A percentile compares a stretch with the other conserved stretches of the same genome.
Conservation (phyloP, 2,797 vertebrate species). For the Cyprinodon diabolis region DNA sequence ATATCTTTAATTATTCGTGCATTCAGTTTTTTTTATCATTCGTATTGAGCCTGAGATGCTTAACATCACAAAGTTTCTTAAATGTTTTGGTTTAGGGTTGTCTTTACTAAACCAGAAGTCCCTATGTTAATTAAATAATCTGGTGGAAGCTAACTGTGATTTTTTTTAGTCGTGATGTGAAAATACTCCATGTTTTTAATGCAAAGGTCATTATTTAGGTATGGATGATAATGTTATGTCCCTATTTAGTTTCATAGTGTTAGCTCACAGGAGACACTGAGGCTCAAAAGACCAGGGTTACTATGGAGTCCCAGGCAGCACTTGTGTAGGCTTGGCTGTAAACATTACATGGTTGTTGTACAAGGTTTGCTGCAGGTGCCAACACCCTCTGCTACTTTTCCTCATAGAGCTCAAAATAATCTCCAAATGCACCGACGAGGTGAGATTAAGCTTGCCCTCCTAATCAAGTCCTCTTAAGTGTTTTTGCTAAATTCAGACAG, state of each 20-base stretch:
- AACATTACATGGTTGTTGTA: constrained; percentile 84
- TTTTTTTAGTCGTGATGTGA: not conserved
- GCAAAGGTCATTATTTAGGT: constrained; percentile 19
- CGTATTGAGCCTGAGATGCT: not conserved
- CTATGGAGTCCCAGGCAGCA: constrained; percentile 80
- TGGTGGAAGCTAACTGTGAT: too few species aligned
- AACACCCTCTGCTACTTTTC: constrained; percentile 43
- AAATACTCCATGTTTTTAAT: constrained; percentile 9
- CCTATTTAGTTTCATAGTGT: constrained; percentile 35
- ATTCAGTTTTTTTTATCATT: not conserved
- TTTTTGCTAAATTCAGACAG: constrained; percentile 14
- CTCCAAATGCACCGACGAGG: constrained; percentile 39
- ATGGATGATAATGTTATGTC: constrained; percentile 9
- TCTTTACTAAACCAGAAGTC: constrained; percentile 1
- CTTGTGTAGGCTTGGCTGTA: constrained; percentile 81
- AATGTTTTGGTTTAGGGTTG: not conserved
- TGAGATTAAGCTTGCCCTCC: constrained; percentile 23
- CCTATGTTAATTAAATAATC: not conserved
- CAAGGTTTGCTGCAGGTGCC: constrained; percentile 76
- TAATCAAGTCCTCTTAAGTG: constrained; percentile 11
- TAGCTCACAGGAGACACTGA: constrained; percentile 55
- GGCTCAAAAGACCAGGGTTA: constrained; percentile 69
- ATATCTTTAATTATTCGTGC: not conserved
- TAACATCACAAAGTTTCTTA: not conserved
- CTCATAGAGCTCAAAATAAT: constrained; percentile 41